Percentiles rank a stretch among this genome's conserved stretches.
These are phyloP conservation scores for Planiliza haematocheilus DNA, from an alignment of 2,113 vertebrate species.

Conservation along the genomic window DNA sequence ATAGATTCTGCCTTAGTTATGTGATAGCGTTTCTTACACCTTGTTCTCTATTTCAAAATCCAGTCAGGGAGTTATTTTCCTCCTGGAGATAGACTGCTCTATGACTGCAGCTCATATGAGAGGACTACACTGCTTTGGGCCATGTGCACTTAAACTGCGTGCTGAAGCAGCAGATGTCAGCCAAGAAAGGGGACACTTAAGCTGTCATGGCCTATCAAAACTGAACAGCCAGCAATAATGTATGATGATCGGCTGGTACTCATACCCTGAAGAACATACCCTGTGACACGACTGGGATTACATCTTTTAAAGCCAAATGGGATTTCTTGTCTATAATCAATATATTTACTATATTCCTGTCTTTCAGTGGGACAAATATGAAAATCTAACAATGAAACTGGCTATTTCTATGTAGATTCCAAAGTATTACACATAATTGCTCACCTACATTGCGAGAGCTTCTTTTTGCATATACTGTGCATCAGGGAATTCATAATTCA, in stretches of 20 bases:
- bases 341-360: background rate
- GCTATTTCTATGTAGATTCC: background rate
- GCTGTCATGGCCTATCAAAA: conserved; percentile 43
- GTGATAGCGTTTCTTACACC: conserved; percentile 26
- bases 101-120: conserved; percentile 29
- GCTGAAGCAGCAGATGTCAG: conserved; percentile 47
- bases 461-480: too few relatives aligned
- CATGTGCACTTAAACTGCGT: background rate
- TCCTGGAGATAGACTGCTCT: conserved; percentile 26
- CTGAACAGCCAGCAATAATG: conserved; percentile 41
- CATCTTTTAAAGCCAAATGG: background rate
- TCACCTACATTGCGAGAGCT: too few relatives aligned
- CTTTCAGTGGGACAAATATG: background rate
- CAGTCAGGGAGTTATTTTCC: conserved; percentile 31
- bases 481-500: too few relatives aligned
- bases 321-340: conserved; percentile 17
- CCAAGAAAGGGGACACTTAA: conserved; percentile 31
- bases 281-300: conserved; percentile 4
- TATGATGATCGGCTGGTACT: conserved; percentile 32
- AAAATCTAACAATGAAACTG: background rate
- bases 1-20: too few relatives aligned
- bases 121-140: conserved; percentile 46
- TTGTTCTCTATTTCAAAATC: conserved; percentile 42
- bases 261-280: background rate
- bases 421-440: too few relatives aligned